Evolutionary conservation across 2,888 invertebrate species (phyloP).

Genomic region (Xestoiulus laeticollis): DNA sequence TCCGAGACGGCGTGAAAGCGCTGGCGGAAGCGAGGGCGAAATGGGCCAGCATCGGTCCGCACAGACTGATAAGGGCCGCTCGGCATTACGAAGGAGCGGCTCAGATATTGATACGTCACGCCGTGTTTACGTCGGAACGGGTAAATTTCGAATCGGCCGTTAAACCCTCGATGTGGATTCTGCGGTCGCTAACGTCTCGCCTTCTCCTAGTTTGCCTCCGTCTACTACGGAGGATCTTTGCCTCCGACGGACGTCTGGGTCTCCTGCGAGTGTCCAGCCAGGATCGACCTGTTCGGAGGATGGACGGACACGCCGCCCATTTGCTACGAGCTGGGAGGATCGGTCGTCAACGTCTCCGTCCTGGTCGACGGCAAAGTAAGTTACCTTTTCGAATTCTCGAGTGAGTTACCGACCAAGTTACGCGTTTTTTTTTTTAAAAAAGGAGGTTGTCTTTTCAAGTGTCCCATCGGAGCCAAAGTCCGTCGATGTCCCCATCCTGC

Average conservation of each 20-base stretch:
- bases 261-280: slow-evolving; percentile 66
- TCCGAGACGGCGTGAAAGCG: slow-evolving; percentile 61
- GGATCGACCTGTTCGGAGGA: slow-evolving; percentile 68
- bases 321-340: slow-evolving; percentile 68
- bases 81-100: slow-evolving; percentile 69
- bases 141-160: neutral
- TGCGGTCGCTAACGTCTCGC: neutral
- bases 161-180: too few species aligned
- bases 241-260: slow-evolving; percentile 61
- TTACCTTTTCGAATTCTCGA: too few species aligned
- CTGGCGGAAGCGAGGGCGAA: slow-evolving; percentile 60
- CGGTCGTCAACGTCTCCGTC: slow-evolving; percentile 66
- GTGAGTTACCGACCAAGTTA: too few species aligned
- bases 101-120: slow-evolving; percentile 65
- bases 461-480: slow-evolving; percentile 65
- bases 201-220: slow-evolving; percentile 19
- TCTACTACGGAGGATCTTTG: neutral
- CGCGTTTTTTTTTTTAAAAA: too few species aligned
- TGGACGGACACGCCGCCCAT: slow-evolving; percentile 71
- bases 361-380: slow-evolving; percentile 65
- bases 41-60: slow-evolving; percentile 64
- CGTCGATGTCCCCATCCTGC: slow-evolving; percentile 63
- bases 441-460: too few species aligned
- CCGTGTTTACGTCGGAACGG: slow-evolving; percentile 59
- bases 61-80: slow-evolving; percentile 66